Evolutionary conservation across 2,113 vertebrate species (phyloP), one percentile per base, ranked within the genome.

Genomic region (Bucco capensis): DNA sequence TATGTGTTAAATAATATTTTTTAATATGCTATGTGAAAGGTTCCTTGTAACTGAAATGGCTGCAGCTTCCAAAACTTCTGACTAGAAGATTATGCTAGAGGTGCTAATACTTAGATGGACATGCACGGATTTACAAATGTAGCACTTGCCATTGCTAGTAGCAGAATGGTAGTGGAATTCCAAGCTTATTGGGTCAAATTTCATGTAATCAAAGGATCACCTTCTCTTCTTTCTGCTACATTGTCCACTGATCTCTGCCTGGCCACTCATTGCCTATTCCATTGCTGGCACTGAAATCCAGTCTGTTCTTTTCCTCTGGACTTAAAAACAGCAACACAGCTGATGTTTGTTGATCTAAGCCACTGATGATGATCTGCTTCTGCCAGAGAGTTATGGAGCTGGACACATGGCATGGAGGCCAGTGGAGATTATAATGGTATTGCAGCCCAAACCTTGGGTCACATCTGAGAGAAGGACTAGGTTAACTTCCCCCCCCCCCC

Each of bases 41-140:
- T 50, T 72, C 46, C 46, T 76, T 8, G 2, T 64, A 19, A 57
- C 53, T 69, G 21, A 84, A 76, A 72, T 62, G 33, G 25, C 74
- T 76, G 42, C 3, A 3, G 58, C 50, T 85, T 90, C 71, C 58
- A 85, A 50, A 92, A 64, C 66, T 72, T 86, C n/a, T 80, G 83
- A 58, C 38, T 35, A n/a, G 57, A 92, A 82, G 66, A 46, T 89
- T 57, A 30, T 72, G 62, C 37, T 61, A 73, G 71, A 51, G 22
- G 40, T 82, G 53, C 58, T 91, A 69, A 72, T 89, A 44, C 65
- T 72, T 78, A 56, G 46, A 53, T 53, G 27, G 92, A 44, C 51
- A 44, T 27, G 49, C 5, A 10, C 61, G 67, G 22, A 64, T 53
- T 35, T 78, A 71, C 8, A 31, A 60, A 60, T 33, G 27, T 83